A percentile compares a stretch with the other conserved stretches of the same genome.
phyloP scores from a whole-genome alignment of 2,888 invertebrate genomes.

The Drosophila tanythrix region DNA sequence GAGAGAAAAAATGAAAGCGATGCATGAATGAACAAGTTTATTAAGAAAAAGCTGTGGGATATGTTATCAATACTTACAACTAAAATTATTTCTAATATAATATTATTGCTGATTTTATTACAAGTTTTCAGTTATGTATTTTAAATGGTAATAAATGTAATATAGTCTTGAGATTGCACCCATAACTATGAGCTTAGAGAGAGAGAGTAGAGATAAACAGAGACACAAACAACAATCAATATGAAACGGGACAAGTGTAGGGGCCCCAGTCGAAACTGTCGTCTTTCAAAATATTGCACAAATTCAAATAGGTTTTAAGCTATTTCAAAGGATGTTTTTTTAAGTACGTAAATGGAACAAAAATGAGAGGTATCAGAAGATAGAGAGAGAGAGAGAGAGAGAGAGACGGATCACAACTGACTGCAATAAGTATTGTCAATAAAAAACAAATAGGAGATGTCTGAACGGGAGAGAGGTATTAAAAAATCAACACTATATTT shows the following conservation, averaged over 20 bases:
- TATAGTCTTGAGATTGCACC: neutral
- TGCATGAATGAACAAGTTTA: slow-evolving; percentile 44
- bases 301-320: neutral
- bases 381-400: neutral
- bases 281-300: neutral
- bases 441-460: neutral
- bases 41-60: slow-evolving; percentile 35
- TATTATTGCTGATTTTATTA: neutral
- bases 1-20: slow-evolving; percentile 26
- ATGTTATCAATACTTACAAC: slow-evolving; percentile 12
- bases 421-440: neutral
- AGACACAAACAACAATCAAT: neutral
- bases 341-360: neutral
- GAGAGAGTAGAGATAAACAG: neutral
- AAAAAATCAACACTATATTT: neutral
- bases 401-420: neutral
- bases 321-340: neutral
- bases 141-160: neutral
- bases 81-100: slow-evolving; percentile 5
- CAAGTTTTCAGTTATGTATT: neutral
- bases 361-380: neutral
- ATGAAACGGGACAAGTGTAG: neutral
- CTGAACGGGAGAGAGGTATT: neutral
- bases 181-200: neutral
- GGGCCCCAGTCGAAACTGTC: neutral